Conservation (phyloP, 37 sponge, comb jelly and placozoan species). For the Aplysina aerophoba region DNA sequence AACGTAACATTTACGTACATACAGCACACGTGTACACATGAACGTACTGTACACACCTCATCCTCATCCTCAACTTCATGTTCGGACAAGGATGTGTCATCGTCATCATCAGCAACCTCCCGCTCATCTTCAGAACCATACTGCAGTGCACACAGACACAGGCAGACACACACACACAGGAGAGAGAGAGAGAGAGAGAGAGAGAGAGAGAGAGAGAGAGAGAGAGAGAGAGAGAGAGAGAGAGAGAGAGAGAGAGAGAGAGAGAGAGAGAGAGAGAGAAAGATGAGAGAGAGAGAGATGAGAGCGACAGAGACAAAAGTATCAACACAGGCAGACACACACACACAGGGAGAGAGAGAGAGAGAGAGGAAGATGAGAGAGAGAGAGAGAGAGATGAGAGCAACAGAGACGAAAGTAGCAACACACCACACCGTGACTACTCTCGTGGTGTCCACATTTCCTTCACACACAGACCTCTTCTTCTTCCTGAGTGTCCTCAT, state of each 20-base stretch:
- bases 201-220: slow-evolving; percentile 9
- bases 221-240: neutral
- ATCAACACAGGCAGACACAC: too few species aligned
- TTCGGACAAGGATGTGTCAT: too few species aligned
- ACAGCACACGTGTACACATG: too few species aligned
- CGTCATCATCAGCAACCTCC: slow-evolving; percentile 10
- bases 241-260: slow-evolving; percentile 23
- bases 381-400: neutral
- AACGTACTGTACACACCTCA: neutral
- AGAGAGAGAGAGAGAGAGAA: slow-evolving; percentile 31
- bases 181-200: too few species aligned
- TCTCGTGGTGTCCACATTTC: neutral
- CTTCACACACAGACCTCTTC: neutral
- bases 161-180: too few species aligned
- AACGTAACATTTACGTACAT: too few species aligned
- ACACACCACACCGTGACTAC: neutral
- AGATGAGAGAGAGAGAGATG: slow-evolving; percentile 6
- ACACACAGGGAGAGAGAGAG: too few species aligned
- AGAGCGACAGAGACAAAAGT: neutral
- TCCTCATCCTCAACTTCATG: slow-evolving; percentile 43
- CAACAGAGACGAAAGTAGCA: neutral
- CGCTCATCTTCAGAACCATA: slow-evolving; percentile 39
- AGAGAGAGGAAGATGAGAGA: neutral
- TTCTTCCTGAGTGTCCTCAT: slow-evolving; percentile 24
- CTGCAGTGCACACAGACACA: neutral